Conservation (phyloP, 2,888 invertebrate genomes). For the Drosophila sordidapex region DNA sequence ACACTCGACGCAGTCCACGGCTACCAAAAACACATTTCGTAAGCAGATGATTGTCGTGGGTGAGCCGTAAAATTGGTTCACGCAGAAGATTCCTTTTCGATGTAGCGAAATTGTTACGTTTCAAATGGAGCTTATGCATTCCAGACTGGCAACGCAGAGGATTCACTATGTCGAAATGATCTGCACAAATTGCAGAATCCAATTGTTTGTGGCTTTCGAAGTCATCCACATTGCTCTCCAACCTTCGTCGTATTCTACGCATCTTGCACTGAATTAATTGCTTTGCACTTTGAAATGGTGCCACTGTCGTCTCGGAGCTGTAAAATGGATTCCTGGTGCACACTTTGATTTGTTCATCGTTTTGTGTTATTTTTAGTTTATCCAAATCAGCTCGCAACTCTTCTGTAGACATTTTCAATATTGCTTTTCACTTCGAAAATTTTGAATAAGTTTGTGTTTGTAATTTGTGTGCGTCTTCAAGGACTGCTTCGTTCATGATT, state of each 20-base stretch:
- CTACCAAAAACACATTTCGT: neutral
- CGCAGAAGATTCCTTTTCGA: constrained; percentile 62
- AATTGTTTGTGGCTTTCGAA: constrained; percentile 54
- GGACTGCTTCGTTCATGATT: neutral
- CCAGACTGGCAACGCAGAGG: constrained; percentile 44
- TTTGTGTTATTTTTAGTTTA: constrained; percentile 87
- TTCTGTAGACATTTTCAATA: constrained; percentile 82
- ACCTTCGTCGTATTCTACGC: constrained; percentile 68
- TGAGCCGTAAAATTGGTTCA: constrained; percentile 69
- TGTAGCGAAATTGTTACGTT: constrained; percentile 44
- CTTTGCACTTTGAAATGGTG: constrained; percentile 28
- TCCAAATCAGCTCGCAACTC: constrained; percentile 86
- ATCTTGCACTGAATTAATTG: constrained; percentile 56
- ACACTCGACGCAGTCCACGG: constrained; percentile 32
- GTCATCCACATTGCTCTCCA: constrained; percentile 78
- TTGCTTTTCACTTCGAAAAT: neutral
- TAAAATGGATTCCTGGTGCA: constrained; percentile 79
- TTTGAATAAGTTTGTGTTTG: neutral
- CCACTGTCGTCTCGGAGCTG: constrained; percentile 20
- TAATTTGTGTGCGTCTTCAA: neutral
- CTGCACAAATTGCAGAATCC: constrained; percentile 14
- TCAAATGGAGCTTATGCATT: constrained; percentile 64
- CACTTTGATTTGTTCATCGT: constrained; percentile 74
- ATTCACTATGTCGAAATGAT: constrained; percentile 41
- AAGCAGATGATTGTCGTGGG: constrained; percentile 49